Conservation (phyloP, 2,797 vertebrate species). For the Alcedo atthis region DNA sequence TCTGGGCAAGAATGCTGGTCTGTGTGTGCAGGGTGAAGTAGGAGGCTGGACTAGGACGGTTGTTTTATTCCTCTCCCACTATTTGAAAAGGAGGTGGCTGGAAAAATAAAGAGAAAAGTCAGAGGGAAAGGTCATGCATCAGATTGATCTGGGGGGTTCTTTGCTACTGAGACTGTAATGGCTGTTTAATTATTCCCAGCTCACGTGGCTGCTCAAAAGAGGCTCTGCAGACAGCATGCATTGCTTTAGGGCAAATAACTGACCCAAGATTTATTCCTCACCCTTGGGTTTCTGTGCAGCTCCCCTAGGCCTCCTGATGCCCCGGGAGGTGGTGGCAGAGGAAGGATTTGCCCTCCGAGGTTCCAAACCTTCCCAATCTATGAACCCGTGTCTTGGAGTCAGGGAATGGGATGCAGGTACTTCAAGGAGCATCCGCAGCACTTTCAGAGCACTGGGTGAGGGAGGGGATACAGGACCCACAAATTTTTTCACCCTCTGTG, state of each 20-base stretch:
- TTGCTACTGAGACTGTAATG: constrained; percentile 32
- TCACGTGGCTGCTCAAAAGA: constrained; percentile 36
- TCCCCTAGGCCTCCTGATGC: background rate
- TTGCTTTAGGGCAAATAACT: constrained; percentile 16
- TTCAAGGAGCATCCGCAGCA: background rate
- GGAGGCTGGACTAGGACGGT: background rate
- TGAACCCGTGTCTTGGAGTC: background rate
- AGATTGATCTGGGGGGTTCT: constrained; percentile 59
- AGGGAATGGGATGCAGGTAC: background rate
- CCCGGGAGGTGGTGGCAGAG: background rate
- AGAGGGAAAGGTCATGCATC: constrained; percentile 47
- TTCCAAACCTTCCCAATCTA: background rate
- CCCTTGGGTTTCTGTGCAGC: background rate
- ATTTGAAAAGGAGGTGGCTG: constrained; percentile 13
- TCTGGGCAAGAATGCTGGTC: background rate
- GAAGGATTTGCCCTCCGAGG: background rate
- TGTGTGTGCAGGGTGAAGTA: background rate
- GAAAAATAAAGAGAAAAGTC: constrained; percentile 49
- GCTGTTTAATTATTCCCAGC: constrained; percentile 63
- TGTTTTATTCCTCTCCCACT: background rate
- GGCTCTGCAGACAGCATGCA: constrained; percentile 10
- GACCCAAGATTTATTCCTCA: constrained; percentile 48
- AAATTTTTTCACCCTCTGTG: background rate
- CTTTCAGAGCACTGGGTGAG: background rate
- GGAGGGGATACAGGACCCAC: background rate